Evolutionary conservation across 2,113 vertebrate species (phyloP), one percentile per base, ranked within the genome.

Genomic region (Brachypodius melanocephalos): DNA sequence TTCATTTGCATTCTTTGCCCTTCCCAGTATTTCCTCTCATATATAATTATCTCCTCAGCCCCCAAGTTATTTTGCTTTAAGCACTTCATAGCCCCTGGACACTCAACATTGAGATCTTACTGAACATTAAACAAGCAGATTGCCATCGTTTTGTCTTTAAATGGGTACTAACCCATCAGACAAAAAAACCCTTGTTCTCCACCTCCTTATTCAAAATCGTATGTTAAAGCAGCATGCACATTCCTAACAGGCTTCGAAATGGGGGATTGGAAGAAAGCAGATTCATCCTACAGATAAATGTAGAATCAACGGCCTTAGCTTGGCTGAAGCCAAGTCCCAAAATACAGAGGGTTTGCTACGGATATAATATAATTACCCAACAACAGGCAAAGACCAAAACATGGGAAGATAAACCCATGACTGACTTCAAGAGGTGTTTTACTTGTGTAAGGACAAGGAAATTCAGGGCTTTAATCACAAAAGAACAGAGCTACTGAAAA

Each of bases 91-190:
- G 76, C 75, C 79, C 78, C 65, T 96, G 78, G 90, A 95, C 85
- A 90, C 89, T 63, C 74, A 82, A 77, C 63, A 95, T 12, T 82
- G 89, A 96, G 90, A 95, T 94, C 71, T 90, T 96, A 87, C 80
- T 94, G 91, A 97, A 95, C 96, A 82, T 95, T 95, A 96, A 96
- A 97, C 54, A 95, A 96, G 86, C 48, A 68, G 89, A 95, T 95
- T 95, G 85, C 83, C 89, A 96, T 89, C 90, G 94, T 95, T 97
- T 95, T 97, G 83, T 88, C 90, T 97, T 97, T 89, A 96, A 97
- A 97, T 45, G 63, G 80, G 36, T 89, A 94, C 87, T 95, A 93
- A 93, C 67, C 88, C 67, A 92, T 84, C 85, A 94, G 75, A 95
- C 32, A 72, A 84, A 92, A 69, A 65, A 40, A 38, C 38, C 38